Conservation (phyloP, 2,113 vertebrate genomes). For the Ondatra zibethicus region DNA sequence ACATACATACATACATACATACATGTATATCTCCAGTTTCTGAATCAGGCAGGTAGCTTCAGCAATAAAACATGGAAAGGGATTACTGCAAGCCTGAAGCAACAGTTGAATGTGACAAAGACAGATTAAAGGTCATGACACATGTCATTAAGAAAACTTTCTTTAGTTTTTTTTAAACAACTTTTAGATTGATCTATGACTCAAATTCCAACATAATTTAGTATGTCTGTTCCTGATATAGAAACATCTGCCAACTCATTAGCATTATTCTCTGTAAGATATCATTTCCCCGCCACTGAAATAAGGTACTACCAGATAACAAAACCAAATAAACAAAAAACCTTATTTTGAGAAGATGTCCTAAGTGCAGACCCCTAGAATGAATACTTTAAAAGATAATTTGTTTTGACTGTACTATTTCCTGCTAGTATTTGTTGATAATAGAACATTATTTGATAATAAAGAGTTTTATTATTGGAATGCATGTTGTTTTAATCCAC, state of each 20-base stretch:
- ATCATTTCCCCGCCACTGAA: background rate
- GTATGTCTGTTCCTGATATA: background rate
- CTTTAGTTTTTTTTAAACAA: slow-evolving; percentile 19
- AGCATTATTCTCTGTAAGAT: background rate
- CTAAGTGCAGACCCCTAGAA: background rate
- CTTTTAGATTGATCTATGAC: slow-evolving; percentile 18
- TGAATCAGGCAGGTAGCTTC: background rate
- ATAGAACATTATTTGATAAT: background rate
- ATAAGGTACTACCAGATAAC: background rate
- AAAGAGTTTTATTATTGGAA: slow-evolving; percentile 7
- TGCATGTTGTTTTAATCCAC: background rate
- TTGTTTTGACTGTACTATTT: slow-evolving; percentile 18
- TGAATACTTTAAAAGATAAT: background rate
- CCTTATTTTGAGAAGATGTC: background rate
- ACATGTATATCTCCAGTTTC: background rate
- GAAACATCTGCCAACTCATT: slow-evolving; percentile 21
- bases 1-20: background rate
- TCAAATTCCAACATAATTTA: slow-evolving; percentile 57
- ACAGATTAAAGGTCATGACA: slow-evolving; percentile 60
- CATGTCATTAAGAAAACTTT: slow-evolving; percentile 23
- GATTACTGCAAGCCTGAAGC: background rate
- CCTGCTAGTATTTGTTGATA: background rate
- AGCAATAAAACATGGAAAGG: background rate
- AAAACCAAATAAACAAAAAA: background rate
- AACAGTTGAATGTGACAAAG: slow-evolving; percentile 37